Percentiles rank a stretch among this genome's conserved stretches.
These are phyloP conservation scores for Sebastes trivittatus DNA, from an alignment of 2,797 vertebrate species.

Conservation along the genomic window DNA sequence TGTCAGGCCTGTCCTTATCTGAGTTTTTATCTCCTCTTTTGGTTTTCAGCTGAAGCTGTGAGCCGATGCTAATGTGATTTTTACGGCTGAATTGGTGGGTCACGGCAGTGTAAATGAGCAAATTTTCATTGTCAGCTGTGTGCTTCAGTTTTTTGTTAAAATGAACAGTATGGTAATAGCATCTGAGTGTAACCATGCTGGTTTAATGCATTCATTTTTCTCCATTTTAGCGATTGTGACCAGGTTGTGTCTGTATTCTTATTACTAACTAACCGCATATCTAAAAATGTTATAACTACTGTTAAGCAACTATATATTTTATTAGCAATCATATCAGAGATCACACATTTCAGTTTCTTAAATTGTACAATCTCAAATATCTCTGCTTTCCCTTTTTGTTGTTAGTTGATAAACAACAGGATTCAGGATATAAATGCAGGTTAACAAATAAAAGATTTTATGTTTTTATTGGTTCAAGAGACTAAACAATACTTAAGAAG, in stretches of 20 bases:
- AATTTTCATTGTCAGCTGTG: neutral
- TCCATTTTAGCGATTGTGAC: neutral
- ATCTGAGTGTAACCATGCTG: neutral
- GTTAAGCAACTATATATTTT: neutral
- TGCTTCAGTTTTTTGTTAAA: neutral
- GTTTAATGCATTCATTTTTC: neutral
- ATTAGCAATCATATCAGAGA: neutral
- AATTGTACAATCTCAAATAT: neutral
- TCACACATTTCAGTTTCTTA: neutral
- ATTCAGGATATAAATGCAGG: neutral
- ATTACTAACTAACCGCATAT: neutral
- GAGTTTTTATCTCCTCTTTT: neutral
- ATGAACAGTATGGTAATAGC: neutral
- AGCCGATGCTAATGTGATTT: slow-evolving; percentile 4
- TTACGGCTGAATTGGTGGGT: neutral
- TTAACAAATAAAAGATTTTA: neutral
- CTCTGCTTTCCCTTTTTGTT: neutral
- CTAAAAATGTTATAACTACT: too few relatives aligned
- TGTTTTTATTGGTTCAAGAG: neutral
- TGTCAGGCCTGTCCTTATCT: neutral
- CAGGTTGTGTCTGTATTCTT: neutral
- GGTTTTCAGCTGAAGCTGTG: neutral
- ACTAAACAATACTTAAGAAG: neutral
- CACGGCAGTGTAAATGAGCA: neutral
- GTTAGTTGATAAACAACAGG: neutral